phyloP scores from a whole-genome alignment of 2,113 vertebrate genomes.

The Lepus europaeus region DNA sequence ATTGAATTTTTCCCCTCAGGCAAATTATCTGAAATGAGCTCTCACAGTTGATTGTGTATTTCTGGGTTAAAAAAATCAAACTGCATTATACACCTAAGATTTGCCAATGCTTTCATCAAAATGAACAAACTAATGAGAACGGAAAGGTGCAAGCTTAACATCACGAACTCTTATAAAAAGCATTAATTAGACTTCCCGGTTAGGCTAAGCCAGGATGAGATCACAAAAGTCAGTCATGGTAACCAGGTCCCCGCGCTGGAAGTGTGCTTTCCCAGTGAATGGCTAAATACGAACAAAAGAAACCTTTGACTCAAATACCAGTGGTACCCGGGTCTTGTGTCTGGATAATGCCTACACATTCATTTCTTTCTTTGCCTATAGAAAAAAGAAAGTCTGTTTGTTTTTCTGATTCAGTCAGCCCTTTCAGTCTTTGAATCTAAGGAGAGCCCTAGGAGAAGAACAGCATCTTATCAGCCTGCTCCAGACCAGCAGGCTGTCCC shows the following conservation, averaged over 20 bases:
- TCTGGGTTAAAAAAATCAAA: constrained; percentile 63
- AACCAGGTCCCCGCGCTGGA: constrained; percentile 84
- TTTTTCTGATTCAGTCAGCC: constrained; percentile 90
- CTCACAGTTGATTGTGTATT: constrained; percentile 44
- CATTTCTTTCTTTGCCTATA: constrained; percentile 87
- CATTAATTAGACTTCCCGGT: constrained; percentile 78
- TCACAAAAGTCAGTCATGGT: constrained; percentile 83
- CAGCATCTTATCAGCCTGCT: constrained; percentile 95
- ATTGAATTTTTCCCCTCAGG: constrained; percentile 4
- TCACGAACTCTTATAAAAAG: constrained; percentile 66
- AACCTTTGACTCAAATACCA: constrained; percentile 88
- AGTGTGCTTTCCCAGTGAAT: constrained; percentile 87
- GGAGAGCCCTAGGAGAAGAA: constrained; percentile 89
- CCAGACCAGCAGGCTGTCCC: constrained; percentile 92
- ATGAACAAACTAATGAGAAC: constrained; percentile 43
- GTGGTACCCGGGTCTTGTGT: constrained; percentile 88
- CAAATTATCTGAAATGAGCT: constrained; percentile 55
- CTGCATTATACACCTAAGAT: neutral
- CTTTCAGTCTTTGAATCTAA: constrained; percentile 89
- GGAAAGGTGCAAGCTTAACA: constrained; percentile 53
- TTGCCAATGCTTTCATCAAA: constrained; percentile 63
- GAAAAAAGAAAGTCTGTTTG: constrained; percentile 89
- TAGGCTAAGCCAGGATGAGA: constrained; percentile 82
- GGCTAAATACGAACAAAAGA: constrained; percentile 89
- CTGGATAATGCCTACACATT: constrained; percentile 88